Evolutionary conservation across 2,888 invertebrate species (phyloP), one percentile per base, ranked within the genome.

Genomic region (Hanleya hanleyi): DNA sequence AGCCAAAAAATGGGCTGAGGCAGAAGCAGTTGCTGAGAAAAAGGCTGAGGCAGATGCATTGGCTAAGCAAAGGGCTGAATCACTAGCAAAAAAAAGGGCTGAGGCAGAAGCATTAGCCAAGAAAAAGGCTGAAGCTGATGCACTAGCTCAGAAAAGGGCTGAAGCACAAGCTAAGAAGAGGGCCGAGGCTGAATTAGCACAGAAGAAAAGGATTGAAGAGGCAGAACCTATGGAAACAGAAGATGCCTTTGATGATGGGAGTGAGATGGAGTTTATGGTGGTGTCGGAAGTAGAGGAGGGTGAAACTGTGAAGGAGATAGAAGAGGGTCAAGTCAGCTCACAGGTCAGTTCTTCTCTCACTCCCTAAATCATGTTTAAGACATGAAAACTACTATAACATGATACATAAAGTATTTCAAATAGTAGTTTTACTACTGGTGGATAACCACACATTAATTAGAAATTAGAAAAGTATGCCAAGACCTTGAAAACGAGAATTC

Each of bases 261-360:
- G 32, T 22, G 57, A 57, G 22, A 57, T 57, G 57, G 57, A 57
- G 57, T 57, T 57, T 57, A 32, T 57, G 57, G 57, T 57, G 1
- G 9, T 57, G 57, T 57, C 57, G 15, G 57, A 57, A 26, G 57
- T 57, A 26, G 29, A 57, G 26, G 57, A 57, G 2, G 57, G 4
- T 18, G 57, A 26, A 22, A 22, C 22, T 22, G 7, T 22, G 7
- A 12, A 57, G 22, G 57, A 57, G 5, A 57, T 15, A 26, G 32
- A 57, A 4, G 57, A 57, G 29, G 57, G 57, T 15, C 57, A 57
- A 32, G 22, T 57, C 29, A 29, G 57, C 57, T 57, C 32, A 4
- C 29, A 29, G 22, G 29, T 29, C 18, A 57, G 4, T 7, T n/a
- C n/a, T n/a, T n/a, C n/a, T n/a, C n/a, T n/a, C n/a, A n/a, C n/a